These are phyloP conservation scores for Lycia hirtaria DNA, from an alignment of 2,888 invertebrate species.

Conservation along the genomic window DNA sequence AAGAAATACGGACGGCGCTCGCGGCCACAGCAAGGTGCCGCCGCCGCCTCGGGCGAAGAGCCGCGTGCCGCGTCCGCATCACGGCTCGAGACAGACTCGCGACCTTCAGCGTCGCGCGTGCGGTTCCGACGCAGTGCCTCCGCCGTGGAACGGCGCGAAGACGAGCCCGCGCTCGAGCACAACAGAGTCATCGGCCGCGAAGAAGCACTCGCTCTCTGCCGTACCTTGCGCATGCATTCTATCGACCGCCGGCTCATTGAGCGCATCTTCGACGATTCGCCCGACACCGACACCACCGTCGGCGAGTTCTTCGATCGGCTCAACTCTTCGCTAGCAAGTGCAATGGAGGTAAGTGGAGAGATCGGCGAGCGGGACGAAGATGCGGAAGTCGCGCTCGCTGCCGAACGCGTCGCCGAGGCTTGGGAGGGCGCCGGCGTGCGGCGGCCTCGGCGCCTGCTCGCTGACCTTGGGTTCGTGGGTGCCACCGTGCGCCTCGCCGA, in stretches of 20 bases:
- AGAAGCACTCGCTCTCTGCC: constrained; percentile 70
- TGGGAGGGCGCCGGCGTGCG: constrained; percentile 90
- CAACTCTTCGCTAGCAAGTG: constrained; percentile 64
- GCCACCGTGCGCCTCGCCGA: constrained; percentile 86
- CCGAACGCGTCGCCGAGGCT: constrained; percentile 87
- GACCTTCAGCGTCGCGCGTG: constrained; percentile 60
- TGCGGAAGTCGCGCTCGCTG: constrained; percentile 58
- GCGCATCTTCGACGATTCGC: constrained; percentile 63
- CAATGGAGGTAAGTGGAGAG: constrained; percentile 58
- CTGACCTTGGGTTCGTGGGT: constrained; percentile 88
- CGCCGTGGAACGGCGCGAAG: constrained; percentile 44
- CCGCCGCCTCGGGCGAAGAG: constrained; percentile 45
- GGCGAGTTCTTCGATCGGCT: constrained; percentile 77
- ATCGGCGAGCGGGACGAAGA: constrained; percentile 54
- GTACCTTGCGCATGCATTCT: constrained; percentile 67
- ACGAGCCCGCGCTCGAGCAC: constrained; percentile 58
- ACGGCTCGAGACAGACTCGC: constrained; percentile 72
- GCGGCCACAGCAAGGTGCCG: constrained; percentile 79
- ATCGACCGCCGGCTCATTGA: constrained; percentile 67
- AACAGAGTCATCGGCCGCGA: constrained; percentile 65
- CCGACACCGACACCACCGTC: constrained; percentile 65
- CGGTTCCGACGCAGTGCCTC: constrained; percentile 42
- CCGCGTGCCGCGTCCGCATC: constrained; percentile 55
- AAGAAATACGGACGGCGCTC: constrained; percentile 92
- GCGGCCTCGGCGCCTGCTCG: constrained; percentile 87